Base-by-base conservation (phyloP, 2,113 vertebrate genomes). In the Brachyhypopomus gauderio region DNA sequence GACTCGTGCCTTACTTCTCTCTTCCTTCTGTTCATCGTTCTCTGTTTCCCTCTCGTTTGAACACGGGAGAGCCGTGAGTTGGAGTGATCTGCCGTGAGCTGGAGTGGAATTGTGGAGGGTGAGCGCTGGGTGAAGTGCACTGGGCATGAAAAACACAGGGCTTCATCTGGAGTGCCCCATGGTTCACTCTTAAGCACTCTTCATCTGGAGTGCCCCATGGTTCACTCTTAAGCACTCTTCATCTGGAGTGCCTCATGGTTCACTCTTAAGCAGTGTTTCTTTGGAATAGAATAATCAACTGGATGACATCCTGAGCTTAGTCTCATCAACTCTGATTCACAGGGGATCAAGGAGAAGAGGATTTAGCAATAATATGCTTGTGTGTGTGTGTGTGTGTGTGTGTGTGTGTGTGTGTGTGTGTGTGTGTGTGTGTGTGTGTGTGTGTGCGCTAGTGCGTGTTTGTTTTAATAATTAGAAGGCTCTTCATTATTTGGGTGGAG, bases 1-100 rank as follows among this genome's bases (percentile, higher is more conserved):
- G 30, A 62, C 59, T 77, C 62, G 64, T 19, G 20, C 23, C 75
- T 66, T 63, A 1, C 20, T 27, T 30, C 64, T 77, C 36, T 77
- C 75, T 38, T 66, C 38, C 30, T 48, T 55, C 25, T 30, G 17
- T 20, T 71, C 36, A n/a, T 70, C 67, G 4, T 41, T 45, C 67
- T 60, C n/a, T 60, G 23, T 22, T 62, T n/a, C n/a, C 8, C 22
- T 62, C 23, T 11, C 9, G 41, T 45, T 45, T 45, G 41, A 45
- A 45, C 41, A 45, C 41, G 9, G n/a, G 41, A 45, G 5, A 45
- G 9, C 41, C 41, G 3, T 30, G 3, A 30, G 30, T 30, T 30
- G 30, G 30, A 30, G 30, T 30, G 30, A 30, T 30, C 30, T 30
- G 30, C 1, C 6, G 41, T 45, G 41, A 45, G 5, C 7, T 45